Percentiles rank a stretch among this genome's conserved stretches.
Conservation (phyloP, 2,888 invertebrate species). For the Pandemis heparana region DNA sequence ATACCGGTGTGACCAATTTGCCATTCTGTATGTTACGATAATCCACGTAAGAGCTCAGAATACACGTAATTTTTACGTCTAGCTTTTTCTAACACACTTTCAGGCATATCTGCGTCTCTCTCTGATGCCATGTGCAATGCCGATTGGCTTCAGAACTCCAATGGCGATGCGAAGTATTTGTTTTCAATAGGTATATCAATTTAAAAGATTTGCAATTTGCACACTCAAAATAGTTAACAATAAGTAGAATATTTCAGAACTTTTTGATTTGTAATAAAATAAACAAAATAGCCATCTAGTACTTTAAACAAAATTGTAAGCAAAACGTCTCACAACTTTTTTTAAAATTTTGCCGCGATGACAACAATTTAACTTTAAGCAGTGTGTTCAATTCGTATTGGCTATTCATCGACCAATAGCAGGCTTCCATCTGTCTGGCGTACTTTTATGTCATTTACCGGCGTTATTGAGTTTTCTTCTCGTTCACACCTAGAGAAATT, state of each 20-base stretch:
- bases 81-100: slow-evolving; percentile 48
- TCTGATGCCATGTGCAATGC: slow-evolving; percentile 71
- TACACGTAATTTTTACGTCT: slow-evolving; percentile 54
- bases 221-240: background rate
- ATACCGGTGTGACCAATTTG: slow-evolving; percentile 12
- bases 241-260: background rate
- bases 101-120: slow-evolving; percentile 57
- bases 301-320: background rate
- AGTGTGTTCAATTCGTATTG: slow-evolving; percentile 82
- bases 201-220: background rate
- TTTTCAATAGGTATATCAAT: background rate
- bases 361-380: slow-evolving; percentile 51
- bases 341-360: slow-evolving; percentile 49
- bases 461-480: slow-evolving; percentile 55
- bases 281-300: background rate
- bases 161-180: slow-evolving; percentile 38
- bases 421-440: slow-evolving; percentile 89
- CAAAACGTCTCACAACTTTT: background rate
- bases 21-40: slow-evolving; percentile 17
- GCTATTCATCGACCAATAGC: slow-evolving; percentile 84
- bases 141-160: slow-evolving; percentile 63
- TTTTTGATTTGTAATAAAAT: background rate
- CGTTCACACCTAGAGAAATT: slow-evolving; percentile 60
- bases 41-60: slow-evolving; percentile 34
- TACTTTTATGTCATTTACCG: slow-evolving; percentile 68